phyloP scores from a whole-genome alignment of 2,888 invertebrate genomes.

The Aleiodes testaceus region DNA sequence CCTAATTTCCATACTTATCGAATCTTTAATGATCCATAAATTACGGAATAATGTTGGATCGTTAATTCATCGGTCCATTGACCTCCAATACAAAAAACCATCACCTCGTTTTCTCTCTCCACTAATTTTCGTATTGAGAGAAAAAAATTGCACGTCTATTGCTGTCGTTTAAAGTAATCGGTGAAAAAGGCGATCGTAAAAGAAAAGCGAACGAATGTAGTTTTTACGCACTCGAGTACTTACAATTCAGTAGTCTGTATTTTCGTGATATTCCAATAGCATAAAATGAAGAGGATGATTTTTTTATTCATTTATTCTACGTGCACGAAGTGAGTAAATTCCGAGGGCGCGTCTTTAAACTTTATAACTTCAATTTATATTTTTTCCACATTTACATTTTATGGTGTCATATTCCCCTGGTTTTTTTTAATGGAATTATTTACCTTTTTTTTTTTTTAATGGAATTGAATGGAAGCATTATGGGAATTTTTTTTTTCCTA shows the following conservation, averaged over 20 bases:
- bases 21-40: too few species aligned
- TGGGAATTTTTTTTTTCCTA: too few species aligned
- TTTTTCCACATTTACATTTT: slow-evolving; percentile 15
- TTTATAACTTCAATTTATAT: slow-evolving; percentile 40
- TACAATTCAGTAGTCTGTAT: slow-evolving; percentile 20
- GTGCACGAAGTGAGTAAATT: neutral
- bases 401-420: neutral
- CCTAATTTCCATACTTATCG: too few species aligned
- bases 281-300: neutral
- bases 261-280: slow-evolving; percentile 19
- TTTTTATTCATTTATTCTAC: too few species aligned
- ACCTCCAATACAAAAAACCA: too few species aligned
- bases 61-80: too few species aligned
- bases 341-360: slow-evolving; percentile 46
- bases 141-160: too few species aligned
- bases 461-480: too few species aligned
- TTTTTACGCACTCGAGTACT: slow-evolving; percentile 15
- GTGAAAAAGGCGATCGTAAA: slow-evolving; percentile 29
- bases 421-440: neutral
- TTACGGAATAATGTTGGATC: too few species aligned
- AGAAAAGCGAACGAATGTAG: slow-evolving; percentile 1
- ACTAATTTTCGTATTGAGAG: too few species aligned
- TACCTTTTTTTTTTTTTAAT: neutral
- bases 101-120: too few species aligned
- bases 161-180: slow-evolving; percentile 24